phyloP scores from a whole-genome alignment of 2,888 invertebrate species.

The Netelia fuscicornis region DNA sequence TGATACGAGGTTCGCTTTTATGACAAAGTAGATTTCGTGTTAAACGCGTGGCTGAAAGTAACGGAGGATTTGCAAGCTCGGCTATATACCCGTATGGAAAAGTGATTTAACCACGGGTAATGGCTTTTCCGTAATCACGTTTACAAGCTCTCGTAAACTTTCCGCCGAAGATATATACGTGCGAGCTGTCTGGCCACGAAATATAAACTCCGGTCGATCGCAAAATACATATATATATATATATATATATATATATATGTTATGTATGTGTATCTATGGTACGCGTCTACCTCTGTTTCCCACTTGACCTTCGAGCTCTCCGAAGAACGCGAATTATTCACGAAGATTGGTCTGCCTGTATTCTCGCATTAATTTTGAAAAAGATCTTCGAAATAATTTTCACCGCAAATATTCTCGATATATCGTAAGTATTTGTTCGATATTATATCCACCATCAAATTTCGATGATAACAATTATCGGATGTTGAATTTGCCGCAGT shows the following conservation, averaged over 20 bases:
- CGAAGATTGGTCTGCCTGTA: conserved; percentile 14
- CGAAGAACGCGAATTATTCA: conserved; percentile 45
- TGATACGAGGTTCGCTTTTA: too few relatives aligned
- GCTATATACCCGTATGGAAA: conserved; percentile 12
- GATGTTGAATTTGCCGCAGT: too few relatives aligned
- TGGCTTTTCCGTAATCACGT: conserved; percentile 47
- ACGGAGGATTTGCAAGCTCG: conserved; percentile 17
- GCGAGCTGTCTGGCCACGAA: conserved; percentile 1
- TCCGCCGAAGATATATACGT: conserved; percentile 1
- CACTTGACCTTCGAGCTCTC: conserved; percentile 38
- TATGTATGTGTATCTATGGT: conserved; percentile 1
- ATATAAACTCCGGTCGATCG: conserved; percentile 6
- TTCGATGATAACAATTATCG: too few relatives aligned
- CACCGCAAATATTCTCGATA: too few relatives aligned
- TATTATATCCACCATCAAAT: too few relatives aligned
- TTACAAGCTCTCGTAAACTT: conserved; percentile 36
- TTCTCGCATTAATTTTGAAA: conserved; percentile 3
- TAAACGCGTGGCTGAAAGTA: not conserved
- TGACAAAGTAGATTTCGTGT: too few relatives aligned
- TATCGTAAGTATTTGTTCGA: too few relatives aligned
- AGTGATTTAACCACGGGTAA: conserved; percentile 53
- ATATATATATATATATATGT: not conserved
- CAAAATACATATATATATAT: not conserved
- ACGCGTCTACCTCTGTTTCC: conserved; percentile 15
- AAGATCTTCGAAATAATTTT: too few relatives aligned